phyloP scores from a whole-genome alignment of 2,888 invertebrate genomes.

The Therioaphis trifolii region DNA sequence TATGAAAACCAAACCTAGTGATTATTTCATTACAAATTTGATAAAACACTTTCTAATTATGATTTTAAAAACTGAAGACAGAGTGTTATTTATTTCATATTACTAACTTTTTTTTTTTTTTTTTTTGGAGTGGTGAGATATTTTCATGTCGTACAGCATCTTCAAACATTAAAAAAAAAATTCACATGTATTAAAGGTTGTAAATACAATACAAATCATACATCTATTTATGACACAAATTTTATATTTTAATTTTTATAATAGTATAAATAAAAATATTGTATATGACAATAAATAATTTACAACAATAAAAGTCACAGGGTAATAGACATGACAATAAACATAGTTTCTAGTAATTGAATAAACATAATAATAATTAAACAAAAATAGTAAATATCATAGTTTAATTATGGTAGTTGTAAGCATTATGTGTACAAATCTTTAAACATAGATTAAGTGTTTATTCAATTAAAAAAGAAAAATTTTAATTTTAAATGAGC shows the following conservation, averaged over 20 bases:
- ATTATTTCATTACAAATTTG: constrained; percentile 16
- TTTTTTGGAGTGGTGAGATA: background rate
- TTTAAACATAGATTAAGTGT: background rate
- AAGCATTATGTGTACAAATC: background rate
- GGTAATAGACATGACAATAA: constrained; percentile 16
- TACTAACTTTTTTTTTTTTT: no score
- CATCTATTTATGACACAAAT: background rate
- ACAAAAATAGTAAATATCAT: background rate
- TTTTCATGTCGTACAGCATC: background rate
- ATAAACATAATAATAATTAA: background rate
- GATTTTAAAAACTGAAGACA: background rate
- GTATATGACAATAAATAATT: constrained; percentile 1
- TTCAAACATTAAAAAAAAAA: background rate
- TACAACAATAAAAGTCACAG: constrained; percentile 17
- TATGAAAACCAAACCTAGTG: background rate
- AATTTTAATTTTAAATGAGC: constrained; percentile 19
- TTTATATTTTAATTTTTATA: background rate
- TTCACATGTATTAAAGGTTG: background rate
- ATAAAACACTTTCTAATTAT: background rate
- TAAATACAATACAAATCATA: background rate
- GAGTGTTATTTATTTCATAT: background rate
- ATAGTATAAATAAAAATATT: no score
- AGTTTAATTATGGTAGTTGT: background rate
- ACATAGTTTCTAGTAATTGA: background rate
- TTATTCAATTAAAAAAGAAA: constrained; percentile 24